phyloP scores from a whole-genome alignment of 2,797 vertebrate genomes.

The Oophaga sylvatica region DNA sequence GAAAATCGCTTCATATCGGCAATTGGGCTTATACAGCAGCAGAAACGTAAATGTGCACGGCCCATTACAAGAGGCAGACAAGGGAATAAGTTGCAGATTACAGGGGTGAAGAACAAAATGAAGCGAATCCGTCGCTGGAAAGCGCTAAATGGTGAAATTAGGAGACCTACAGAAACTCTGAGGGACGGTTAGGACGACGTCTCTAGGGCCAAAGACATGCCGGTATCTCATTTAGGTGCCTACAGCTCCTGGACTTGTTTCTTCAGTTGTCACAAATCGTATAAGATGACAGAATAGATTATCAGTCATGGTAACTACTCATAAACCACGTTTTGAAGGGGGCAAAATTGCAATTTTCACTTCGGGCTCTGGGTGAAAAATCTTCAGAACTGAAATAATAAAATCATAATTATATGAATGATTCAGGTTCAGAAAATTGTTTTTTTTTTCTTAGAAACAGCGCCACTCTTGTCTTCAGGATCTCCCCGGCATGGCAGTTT shows the following conservation, averaged over 20 bases:
- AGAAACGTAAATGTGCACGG: not conserved
- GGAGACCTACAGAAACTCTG: conserved; percentile 8
- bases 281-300: not conserved
- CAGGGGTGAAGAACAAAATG: conserved; percentile 14
- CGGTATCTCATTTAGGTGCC: not conserved
- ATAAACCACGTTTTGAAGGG: too few species aligned
- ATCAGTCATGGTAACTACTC: too few species aligned
- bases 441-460: not conserved
- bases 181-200: conserved; percentile 2
- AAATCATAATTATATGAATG: not conserved
- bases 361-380: not conserved
- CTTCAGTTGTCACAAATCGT: not conserved
- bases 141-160: conserved; percentile 34
- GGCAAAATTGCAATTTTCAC: too few species aligned
- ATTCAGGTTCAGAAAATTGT: not conserved
- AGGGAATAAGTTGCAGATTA: conserved; percentile 36
- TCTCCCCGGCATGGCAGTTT: not conserved
- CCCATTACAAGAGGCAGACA: conserved; percentile 24
- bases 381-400: not conserved
- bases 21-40: conserved; percentile 17
- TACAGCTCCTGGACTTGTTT: not conserved
- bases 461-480: not conserved
- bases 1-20: not conserved
- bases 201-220: conserved; percentile 14
- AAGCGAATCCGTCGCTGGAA: not conserved